These are phyloP conservation scores for Drosophila punjabiensis DNA, from an alignment of 1,140 invertebrate species.

Conservation along the genomic window DNA sequence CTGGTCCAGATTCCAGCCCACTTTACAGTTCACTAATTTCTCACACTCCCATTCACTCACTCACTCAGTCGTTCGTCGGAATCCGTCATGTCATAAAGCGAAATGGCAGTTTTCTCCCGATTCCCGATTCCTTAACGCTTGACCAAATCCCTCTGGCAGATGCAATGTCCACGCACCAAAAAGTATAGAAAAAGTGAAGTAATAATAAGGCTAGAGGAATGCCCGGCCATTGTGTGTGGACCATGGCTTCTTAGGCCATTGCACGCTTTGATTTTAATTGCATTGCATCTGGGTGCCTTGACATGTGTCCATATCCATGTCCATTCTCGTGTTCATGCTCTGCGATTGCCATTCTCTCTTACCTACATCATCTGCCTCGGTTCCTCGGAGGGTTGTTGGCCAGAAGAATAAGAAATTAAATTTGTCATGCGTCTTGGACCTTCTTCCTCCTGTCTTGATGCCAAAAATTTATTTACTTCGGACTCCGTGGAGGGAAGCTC, in stretches of 20 bases:
- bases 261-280: conserved; percentile 80
- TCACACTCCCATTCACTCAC: conserved; percentile 30
- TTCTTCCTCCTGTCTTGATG: conserved; percentile 55
- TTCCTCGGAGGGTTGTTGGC: conserved; percentile 44
- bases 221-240: conserved; percentile 31
- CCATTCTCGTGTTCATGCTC: conserved; percentile 30
- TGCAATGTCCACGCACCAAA: conserved; percentile 49
- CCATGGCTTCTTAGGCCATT: conserved; percentile 61
- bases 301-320: conserved; percentile 68
- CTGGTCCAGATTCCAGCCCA: conserved; percentile 57
- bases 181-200: conserved; percentile 5
- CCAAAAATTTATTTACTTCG: conserved; percentile 25
- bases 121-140: conserved; percentile 62
- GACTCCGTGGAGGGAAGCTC: conserved; percentile 5
- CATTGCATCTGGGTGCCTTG: conserved; percentile 60
- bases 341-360: conserved; percentile 33
- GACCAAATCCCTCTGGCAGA: conserved; percentile 62
- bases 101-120: conserved; percentile 32
- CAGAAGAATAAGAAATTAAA: conserved; percentile 77
- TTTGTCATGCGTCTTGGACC: conserved; percentile 72
- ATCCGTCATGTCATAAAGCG: conserved; percentile 46
- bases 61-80: not conserved
- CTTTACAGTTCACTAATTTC: conserved; percentile 70
- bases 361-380: conserved; percentile 38
- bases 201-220: conserved; percentile 32